Percentiles rank a stretch among this genome's conserved stretches.
These are phyloP conservation scores for Rhamphomyia laevipes DNA, from an alignment of 2,888 invertebrate genomes.

Conservation along the genomic window DNA sequence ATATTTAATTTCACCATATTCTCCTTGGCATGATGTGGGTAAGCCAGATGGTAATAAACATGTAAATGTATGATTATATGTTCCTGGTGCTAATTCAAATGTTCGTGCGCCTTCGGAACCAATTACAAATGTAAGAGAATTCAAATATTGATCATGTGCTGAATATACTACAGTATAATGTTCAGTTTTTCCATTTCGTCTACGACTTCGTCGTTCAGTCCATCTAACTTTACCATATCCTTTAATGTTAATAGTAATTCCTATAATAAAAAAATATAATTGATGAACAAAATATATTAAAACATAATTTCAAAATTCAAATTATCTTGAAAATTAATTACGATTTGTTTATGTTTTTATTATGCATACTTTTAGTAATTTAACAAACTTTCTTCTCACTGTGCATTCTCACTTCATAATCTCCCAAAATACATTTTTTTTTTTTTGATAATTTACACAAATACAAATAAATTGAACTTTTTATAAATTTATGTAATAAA, in stretches of 20 bases:
- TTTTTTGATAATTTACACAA: too few species aligned
- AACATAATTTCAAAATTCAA: too few species aligned
- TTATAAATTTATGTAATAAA: too few species aligned
- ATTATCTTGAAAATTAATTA: too few species aligned
- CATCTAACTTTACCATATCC: conserved; percentile 33
- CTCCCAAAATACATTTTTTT: too few species aligned
- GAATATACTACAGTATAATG: conserved; percentile 20
- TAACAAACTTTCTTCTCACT: too few species aligned
- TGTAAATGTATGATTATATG: conserved; percentile 28
- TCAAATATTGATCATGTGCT: conserved; percentile 31
- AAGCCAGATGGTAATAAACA: conserved; percentile 37
- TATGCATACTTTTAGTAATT: too few species aligned
- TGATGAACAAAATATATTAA: too few species aligned
- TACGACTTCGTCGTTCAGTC: conserved; percentile 16
- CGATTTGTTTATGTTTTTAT: too few species aligned
- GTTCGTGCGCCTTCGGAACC: conserved; percentile 39
- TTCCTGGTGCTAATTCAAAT: conserved; percentile 51
- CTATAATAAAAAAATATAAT: conserved; percentile 13
- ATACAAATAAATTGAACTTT: too few species aligned
- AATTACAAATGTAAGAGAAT: conserved; percentile 25
- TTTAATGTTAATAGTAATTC: conserved; percentile 29
- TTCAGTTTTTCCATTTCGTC: conserved; percentile 29
- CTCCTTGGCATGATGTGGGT: conserved; percentile 66
- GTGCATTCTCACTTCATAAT: too few species aligned
- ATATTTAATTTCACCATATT: conserved; percentile 63